Base-by-base conservation (phyloP, 2,113 vertebrate species). In the Hypanus sabinus region DNA sequence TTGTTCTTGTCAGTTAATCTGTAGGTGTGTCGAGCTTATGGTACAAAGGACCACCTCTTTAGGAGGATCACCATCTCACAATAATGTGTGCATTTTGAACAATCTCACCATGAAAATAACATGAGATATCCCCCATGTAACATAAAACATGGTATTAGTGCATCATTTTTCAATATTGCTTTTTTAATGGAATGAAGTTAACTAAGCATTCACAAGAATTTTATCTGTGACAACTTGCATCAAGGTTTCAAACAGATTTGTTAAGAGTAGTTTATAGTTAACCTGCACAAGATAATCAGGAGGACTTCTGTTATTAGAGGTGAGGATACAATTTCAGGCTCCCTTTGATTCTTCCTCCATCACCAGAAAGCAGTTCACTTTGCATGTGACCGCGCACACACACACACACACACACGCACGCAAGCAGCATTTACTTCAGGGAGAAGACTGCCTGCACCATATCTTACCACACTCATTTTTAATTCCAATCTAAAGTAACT, bases 401-500 rank as follows among this genome's bases (percentile, higher is more conserved):
- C 46, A 46, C 46, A 33, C 33, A 83, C 24, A 24, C 8, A 38
- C 46, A 55, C 80, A 11, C 46, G 57, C 22, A 83, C 83, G n/a
- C n/a, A n/a, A 87, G n/a, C 83, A 55, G 6, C 36, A 46, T 0
- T 33, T 5, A 57, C 46, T 1, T 27, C 3, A 57, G 83, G 55
- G 27, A 62, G n/a, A 62, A 27, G 27, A 16, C 27, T 5, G 57
- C 55, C 24, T 24, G 22, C 38, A 85, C 24, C 46, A 60, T 57
- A 46, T 57, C 46, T 24, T 20, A 27, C 46, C 46, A 7, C 11
- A 57, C 27, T 38, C 55, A 57, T 11, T n/a, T 22, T 62, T 87
- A 27, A 87, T 87, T 30, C 27, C 24, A 5, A 5, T 22, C 6
- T 60, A 87, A 30, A 87, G 16, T 68, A 75, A 16, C 96, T 96